phyloP scores from a whole-genome alignment of 2,888 invertebrate species.

The Hetaerina titia region DNA sequence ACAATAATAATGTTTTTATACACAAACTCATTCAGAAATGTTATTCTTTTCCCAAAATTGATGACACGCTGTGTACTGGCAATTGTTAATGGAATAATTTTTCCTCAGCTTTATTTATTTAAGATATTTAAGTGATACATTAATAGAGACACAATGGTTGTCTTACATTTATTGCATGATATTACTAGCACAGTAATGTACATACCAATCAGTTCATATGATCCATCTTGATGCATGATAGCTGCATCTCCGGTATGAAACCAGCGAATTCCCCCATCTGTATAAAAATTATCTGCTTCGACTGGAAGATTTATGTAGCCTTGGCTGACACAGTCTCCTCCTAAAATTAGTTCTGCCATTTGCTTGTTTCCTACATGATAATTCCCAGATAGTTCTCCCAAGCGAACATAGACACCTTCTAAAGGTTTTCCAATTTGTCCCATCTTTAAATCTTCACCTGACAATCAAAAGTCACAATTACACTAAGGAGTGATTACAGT shows the following conservation, averaged over 20 bases:
- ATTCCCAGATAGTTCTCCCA: not conserved
- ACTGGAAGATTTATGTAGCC: not conserved
- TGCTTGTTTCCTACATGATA: not conserved
- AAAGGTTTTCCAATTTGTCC: not conserved
- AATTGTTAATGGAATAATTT: too few relatives aligned
- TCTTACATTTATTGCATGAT: too few relatives aligned
- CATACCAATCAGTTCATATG: slow-evolving; percentile 16
- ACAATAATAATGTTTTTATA: too few relatives aligned
- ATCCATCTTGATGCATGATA: not conserved
- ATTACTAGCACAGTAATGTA: not conserved
- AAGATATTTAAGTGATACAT: too few relatives aligned
- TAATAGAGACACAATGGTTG: too few relatives aligned
- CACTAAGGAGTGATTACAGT: too few relatives aligned
- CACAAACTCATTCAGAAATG: too few relatives aligned
- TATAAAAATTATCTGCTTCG: not conserved
- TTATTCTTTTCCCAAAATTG: too few relatives aligned
- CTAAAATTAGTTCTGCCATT: not conserved
- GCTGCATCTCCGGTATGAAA: not conserved
- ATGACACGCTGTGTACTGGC: too few relatives aligned
- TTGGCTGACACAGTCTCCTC: not conserved
- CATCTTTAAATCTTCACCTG: not conserved
- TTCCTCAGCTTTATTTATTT: too few relatives aligned
- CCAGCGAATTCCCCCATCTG: not conserved
- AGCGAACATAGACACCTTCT: not conserved
- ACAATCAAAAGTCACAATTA: not conserved